Evolutionary conservation across 2,888 invertebrate genomes (phyloP), one percentile per base, ranked within the genome.

Genomic region (Neoaliturus tenellus): DNA sequence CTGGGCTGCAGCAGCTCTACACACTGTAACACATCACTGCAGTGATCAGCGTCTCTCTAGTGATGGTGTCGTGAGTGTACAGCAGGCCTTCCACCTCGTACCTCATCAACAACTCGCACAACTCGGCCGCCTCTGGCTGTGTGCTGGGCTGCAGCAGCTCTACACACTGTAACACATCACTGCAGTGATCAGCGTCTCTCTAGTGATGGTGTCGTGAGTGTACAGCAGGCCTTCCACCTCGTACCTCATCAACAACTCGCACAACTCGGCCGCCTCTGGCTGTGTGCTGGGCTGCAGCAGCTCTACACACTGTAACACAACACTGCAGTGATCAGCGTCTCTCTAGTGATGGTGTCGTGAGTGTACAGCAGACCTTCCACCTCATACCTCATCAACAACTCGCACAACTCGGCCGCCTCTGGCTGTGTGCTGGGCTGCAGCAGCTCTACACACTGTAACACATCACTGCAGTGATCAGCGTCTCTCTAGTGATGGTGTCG

Each of bases 121-220:
- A 92, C 90, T 98, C 98, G 80, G 95, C 96, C 73, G 97, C 97
- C 86, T 91, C 91, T 55, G 89, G 92, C 90, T 90, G 95, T 87
- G 95, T 92, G 90, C 93, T 95, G 88, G 95, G 95, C 86, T 96
- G 93, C 89, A 97, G 92, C 88, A 95, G 93, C 90, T 97, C 97
- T 89, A 97, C 93, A 89, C 95, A 95, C 95, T 96, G 91, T 6
- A 89, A 88, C 82, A 73, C 28, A 33, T 3, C 28, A 31, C 31
- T 1, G n/a, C 6, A 2, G 2, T 44, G 44, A n/a, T 6, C 44
- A 14, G 44, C 17, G 12, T 44, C 51, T 87, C 86, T 75, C 86
- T 94, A 12, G 97, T 96, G 31, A 98, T 95, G 88, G 96, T 95
- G 91, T 99, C 98, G 91, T 98, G 98, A 71, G 98, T 96, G 89